Evolutionary conservation across 2,113 vertebrate genomes (phyloP), one percentile per base, ranked within the genome.

Genomic region (Eudyptes chrysolophus): DNA sequence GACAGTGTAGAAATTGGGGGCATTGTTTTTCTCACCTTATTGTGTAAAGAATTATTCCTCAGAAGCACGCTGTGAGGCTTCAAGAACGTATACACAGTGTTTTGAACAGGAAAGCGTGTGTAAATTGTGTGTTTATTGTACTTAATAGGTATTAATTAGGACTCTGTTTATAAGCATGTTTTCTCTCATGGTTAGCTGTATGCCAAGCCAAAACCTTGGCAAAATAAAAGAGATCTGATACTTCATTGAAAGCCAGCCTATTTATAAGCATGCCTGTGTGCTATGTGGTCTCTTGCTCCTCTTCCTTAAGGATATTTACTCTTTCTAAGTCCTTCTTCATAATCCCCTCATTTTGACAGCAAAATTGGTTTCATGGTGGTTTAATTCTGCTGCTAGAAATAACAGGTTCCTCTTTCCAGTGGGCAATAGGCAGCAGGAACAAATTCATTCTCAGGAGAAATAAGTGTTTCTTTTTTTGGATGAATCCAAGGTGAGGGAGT

Each of bases 281-380:
- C 80, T 94, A 49, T 12, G 46, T 90, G 75, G 29, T 90, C 34
- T 66, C 36, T 77, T 90, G 25, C 38, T 88, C 13, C 30, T 76
- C 36, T 93, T 89, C 62, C 62, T 86, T 80, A 66, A 36, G 40
- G 66, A 38, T 93, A 46, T 94, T 93, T 95, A 65, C n/a, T 90
- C 44, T 70, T 93, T 69, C 29, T 46, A 69, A 83, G 8, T 76
- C 58, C 46, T 80, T 95, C 40, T 40, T 93, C 34, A 40, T 36
- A 90, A 38, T 74, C 32, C 13, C 13, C 21, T 92, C 20, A 25
- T 80, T 90, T 69, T 95, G 71, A 90, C 51, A 83, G 68, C 58
- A 92, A 69, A 86, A 66, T 78, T 88, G 42, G 19, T 92, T 94
- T 96, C 46, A 7, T 42, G 22, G 71, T 90, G 64, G 32, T 89